These are phyloP conservation scores for Elysia chlorotica DNA, from an alignment of 1,140 invertebrate species.

Conservation along the genomic window DNA sequence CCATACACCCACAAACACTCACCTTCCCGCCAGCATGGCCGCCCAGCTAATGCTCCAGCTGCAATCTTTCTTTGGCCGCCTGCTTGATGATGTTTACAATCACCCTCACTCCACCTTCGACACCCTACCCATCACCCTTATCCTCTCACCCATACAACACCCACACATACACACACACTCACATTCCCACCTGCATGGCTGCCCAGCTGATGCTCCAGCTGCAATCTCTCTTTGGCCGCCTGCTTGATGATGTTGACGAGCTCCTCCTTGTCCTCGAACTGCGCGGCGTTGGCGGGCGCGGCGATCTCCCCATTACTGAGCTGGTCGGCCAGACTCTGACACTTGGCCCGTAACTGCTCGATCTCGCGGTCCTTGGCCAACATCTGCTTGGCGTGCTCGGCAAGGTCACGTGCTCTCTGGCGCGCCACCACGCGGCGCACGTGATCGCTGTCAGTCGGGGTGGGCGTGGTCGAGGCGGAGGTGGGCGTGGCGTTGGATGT, in stretches of 20 bases:
- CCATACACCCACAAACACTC: no score
- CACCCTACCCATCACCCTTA: no score
- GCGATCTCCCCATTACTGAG: conserved; percentile 48
- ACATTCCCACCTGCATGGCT: no score
- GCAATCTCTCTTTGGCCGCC: conserved; percentile 63
- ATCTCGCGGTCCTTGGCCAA: conserved; percentile 61
- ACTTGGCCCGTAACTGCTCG: conserved; percentile 59
- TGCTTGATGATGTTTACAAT: no score
- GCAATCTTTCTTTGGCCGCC: no score
- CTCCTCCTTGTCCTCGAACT: conserved; percentile 60
- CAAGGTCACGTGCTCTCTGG: conserved; percentile 56
- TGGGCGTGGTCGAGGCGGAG: no score
- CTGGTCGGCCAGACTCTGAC: conserved; percentile 58
- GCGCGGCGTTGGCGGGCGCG: conserved; percentile 50
- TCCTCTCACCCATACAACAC: no score
- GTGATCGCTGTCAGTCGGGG: conserved; percentile 34
- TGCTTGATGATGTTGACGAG: conserved; percentile 62
- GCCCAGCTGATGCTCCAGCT: conserved; percentile 61
- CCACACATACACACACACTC: no score
- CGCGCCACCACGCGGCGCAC: conserved; percentile 60
- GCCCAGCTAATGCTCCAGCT: no score
- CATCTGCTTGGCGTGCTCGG: conserved; percentile 56
- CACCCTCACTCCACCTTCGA: no score
- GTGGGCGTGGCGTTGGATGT: no score
- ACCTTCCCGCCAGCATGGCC: no score